These are phyloP conservation scores for Amorpha juglandis DNA, from an alignment of 2,888 invertebrate species.

Conservation along the genomic window DNA sequence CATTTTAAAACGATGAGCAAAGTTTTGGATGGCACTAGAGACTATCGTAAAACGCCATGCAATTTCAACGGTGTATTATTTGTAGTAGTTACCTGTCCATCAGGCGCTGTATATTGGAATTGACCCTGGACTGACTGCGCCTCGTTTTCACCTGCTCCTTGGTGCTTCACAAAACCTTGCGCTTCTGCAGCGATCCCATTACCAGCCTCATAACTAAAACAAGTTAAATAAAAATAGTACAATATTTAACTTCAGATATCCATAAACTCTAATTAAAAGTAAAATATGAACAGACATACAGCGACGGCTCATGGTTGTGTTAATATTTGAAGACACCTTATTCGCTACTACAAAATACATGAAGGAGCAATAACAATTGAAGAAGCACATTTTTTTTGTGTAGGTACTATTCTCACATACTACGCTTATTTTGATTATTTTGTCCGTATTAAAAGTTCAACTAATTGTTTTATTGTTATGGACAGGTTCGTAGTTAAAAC, in stretches of 20 bases:
- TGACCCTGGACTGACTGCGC: conserved; percentile 85
- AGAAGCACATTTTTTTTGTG: not conserved
- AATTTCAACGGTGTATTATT: not conserved
- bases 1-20: not conserved
- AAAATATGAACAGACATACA: not conserved
- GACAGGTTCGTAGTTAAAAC: not conserved
- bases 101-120: conserved; percentile 85
- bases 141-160: conserved; percentile 81
- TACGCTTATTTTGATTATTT: not conserved
- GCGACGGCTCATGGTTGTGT: not conserved
- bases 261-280: not conserved
- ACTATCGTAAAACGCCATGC: not conserved
- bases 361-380: not conserved
- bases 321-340: not conserved
- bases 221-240: not conserved
- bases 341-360: not conserved
- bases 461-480: not conserved
- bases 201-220: conserved; percentile 84
- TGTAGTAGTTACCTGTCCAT: conserved; percentile 73
- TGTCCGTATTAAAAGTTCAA: too few species aligned
- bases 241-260: too few species aligned
- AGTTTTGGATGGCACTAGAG: not conserved
- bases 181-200: conserved; percentile 87
- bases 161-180: conserved; percentile 84
- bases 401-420: not conserved